A percentile compares a stretch with the other conserved stretches of the same genome.
Conservation (phyloP, 30 jellyfish, hydroid and myxozoan genomes). For the Nemopilema nomurai region DNA sequence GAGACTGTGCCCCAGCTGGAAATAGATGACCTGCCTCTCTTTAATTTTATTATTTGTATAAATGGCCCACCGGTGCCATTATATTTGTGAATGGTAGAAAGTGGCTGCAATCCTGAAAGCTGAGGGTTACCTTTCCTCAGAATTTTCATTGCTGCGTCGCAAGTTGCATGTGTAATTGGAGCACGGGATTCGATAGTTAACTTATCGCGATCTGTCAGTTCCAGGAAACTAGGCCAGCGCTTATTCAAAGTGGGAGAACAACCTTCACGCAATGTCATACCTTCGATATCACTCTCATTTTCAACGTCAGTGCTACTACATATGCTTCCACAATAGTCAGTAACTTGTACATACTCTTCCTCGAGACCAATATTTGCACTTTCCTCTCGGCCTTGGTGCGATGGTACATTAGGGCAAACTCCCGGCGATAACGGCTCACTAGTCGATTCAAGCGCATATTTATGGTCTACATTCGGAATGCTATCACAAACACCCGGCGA, state of each 20-base stretch:
- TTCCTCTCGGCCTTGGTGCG: neutral
- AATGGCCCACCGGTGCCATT: too few species aligned
- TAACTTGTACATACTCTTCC: neutral
- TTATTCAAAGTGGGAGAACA: neutral
- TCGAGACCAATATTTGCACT: neutral
- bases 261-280: neutral
- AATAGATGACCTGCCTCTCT: too few species aligned
- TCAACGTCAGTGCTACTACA: neutral
- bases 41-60: too few species aligned
- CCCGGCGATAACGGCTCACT: neutral
- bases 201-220: neutral
- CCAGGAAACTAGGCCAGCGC: neutral
- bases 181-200: neutral
- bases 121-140: neutral
- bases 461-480: neutral
- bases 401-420: neutral
- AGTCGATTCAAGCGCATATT: too few species aligned
- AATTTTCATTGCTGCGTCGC: neutral
- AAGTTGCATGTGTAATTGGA: neutral
- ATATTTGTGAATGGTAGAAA: neutral
- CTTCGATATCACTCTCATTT: neutral
- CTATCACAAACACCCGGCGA: neutral
- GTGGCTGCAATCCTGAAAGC: neutral
- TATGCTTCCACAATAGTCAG: neutral
- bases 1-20: too few species aligned